Evolutionary conservation across 2,888 invertebrate species (phyloP), one percentile per base, ranked within the genome.

Genomic region (Lithodes maja): DNA sequence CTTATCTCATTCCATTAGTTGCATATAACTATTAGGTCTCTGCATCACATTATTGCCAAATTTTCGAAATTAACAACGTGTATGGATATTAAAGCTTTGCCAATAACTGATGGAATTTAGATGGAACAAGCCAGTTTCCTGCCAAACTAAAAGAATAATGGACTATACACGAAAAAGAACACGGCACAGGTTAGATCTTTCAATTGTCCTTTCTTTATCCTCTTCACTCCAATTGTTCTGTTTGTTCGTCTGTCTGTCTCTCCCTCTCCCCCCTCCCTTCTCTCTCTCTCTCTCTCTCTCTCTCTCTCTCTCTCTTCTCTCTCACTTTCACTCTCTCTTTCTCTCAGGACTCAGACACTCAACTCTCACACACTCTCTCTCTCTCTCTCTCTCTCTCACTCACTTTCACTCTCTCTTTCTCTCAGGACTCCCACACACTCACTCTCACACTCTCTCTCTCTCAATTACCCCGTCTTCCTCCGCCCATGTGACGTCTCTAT

Each of bases 271-370:
- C 49, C 33, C 54, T 75, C 52, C 75, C 71, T 49, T 53, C 53
- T 50, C 77, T 77, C 61, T 17, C 33, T 17, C 78, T 78, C 85
- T 74, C 49, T 49, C 68, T 52, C 68, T 55, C 68, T 33, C 78
- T 55, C 49, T 50, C 50, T 55, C 85, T n/a, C 49, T 49, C 68
- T 55, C 68, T 55, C 15, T 17, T 17, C 17, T 71, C 71, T 61
- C 68, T 61, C 7, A 1, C 50, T 49, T 3, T 78, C 78, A 54
- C 50, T 78, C 33, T 17, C 61, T 33, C 68, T 50, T 15, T 81
- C 81, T 12, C 61, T 17, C 61, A 52, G 3, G 3, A 53, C 52
- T n/a, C 50, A 50, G 3, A 79, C 7, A 52, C 53, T 53, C 53
- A 50, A 53, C 54, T 17, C 54, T 2, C 52, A 12, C 15, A 33